These are phyloP conservation scores for Andrena chrysosceles DNA, from an alignment of 2,888 invertebrate genomes.

Conservation along the genomic window DNA sequence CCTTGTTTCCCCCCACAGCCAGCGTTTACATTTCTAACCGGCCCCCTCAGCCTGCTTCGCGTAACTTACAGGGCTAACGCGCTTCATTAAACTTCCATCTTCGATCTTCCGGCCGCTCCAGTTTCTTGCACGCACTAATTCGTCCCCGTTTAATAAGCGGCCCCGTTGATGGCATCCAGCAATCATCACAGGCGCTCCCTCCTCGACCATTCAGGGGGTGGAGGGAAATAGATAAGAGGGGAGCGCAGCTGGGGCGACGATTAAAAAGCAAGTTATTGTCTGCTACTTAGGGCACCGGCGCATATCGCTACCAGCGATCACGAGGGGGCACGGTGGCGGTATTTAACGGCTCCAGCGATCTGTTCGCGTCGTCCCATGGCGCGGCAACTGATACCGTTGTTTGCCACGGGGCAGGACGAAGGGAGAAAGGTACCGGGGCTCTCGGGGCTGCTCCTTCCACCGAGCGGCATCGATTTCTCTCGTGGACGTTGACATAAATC, in stretches of 20 bases:
- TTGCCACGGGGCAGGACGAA: constrained; percentile 23
- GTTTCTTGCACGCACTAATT: constrained; percentile 25
- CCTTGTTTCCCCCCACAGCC: neutral
- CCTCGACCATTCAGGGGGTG: neutral
- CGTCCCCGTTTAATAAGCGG: constrained; percentile 7
- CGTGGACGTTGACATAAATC: constrained; percentile 52
- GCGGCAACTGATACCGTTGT: constrained; percentile 49
- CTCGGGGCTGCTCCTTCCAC: constrained; percentile 11
- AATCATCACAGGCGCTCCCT: neutral
- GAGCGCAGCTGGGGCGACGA: neutral
- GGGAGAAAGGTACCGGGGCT: constrained; percentile 7
- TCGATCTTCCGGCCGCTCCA: neutral
- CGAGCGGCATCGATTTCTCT: constrained; percentile 45
- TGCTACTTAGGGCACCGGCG: constrained; percentile 5
- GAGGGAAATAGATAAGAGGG: neutral
- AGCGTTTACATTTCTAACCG: constrained; percentile 16
- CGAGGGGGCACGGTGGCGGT: constrained; percentile 9
- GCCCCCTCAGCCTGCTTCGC: neutral
- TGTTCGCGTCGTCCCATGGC: constrained; percentile 25
- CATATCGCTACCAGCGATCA: constrained; percentile 20
- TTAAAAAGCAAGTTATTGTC: constrained; percentile 23
- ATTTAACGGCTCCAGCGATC: constrained; percentile 41
- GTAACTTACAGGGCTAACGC: constrained; percentile 21
- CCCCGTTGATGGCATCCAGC: neutral
- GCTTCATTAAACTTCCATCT: constrained; percentile 42